Percentiles rank a stretch among this genome's conserved stretches.
phyloP scores from a whole-genome alignment of 2,888 invertebrate genomes.

The Cosmia pyralina region DNA sequence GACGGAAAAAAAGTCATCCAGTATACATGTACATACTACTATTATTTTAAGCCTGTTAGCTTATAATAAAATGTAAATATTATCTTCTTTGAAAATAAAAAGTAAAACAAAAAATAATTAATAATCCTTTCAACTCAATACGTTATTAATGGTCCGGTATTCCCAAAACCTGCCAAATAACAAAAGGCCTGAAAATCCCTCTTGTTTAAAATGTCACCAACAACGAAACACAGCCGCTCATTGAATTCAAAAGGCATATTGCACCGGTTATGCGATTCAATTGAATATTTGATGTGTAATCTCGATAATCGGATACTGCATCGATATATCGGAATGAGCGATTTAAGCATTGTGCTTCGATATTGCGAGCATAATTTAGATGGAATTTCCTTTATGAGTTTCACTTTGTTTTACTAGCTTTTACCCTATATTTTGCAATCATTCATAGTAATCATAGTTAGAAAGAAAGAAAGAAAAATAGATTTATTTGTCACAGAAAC shows the following conservation, averaged over 20 bases:
- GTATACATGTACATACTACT: too few species aligned
- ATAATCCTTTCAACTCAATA: conserved; percentile 18
- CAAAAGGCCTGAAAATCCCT: conserved; percentile 25
- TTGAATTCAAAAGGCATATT: conserved; percentile 40
- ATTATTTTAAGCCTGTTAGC: too few species aligned
- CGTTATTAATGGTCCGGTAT: conserved; percentile 12
- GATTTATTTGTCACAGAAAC: too few species aligned
- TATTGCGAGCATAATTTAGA: conserved; percentile 16
- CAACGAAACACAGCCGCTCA: conserved; percentile 25
- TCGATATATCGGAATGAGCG: conserved; percentile 32
- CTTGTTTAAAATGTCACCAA: conserved; percentile 32
- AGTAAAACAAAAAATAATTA: conserved; percentile 8
- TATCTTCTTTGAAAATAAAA: too few species aligned
- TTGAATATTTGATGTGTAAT: conserved; percentile 54
- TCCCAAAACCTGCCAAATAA: conserved; percentile 4
- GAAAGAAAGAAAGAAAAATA: too few species aligned
- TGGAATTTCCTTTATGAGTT: neutral
- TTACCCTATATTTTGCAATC: too few species aligned
- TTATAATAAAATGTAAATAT: too few species aligned
- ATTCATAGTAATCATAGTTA: too few species aligned
- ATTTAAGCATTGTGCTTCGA: conserved; percentile 7
- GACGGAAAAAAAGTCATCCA: too few species aligned
- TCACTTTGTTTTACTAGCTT: neutral
- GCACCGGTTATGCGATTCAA: conserved; percentile 28
- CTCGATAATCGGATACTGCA: conserved; percentile 49